Evolutionary conservation across 2,113 vertebrate genomes (phyloP).

Genomic region (Corvus cornix): DNA sequence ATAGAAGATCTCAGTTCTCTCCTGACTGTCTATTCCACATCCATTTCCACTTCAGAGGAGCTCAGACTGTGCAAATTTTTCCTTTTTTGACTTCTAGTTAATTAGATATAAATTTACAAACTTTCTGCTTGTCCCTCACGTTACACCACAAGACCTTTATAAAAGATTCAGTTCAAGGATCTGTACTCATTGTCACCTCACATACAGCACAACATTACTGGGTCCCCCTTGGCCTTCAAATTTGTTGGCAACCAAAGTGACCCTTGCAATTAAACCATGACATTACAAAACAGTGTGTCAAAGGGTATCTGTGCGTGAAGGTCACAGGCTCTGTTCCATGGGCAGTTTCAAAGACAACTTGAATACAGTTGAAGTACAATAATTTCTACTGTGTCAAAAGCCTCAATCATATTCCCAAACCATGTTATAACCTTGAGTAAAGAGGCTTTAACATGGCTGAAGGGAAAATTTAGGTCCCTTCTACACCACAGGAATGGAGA

Average conservation of each 20-base stretch:
- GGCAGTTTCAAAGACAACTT: neutral
- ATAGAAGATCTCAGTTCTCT: neutral
- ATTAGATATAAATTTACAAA: neutral
- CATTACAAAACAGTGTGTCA: neutral
- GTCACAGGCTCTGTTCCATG: neutral
- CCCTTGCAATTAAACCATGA: slow-evolving; percentile 16
- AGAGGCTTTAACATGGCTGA: slow-evolving; percentile 46
- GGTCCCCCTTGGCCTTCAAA: neutral
- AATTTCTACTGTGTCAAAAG: slow-evolving; percentile 6
- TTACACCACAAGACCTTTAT: neutral
- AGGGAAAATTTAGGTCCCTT: slow-evolving; percentile 45
- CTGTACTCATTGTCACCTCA: neutral
- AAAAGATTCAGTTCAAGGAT: neutral
- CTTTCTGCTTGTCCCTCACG: neutral
- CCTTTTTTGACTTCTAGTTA: neutral
- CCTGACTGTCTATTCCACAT: neutral
- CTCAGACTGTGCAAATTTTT: neutral
- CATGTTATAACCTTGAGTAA: slow-evolving; percentile 50
- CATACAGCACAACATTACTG: neutral
- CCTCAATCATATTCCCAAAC: slow-evolving; percentile 27
- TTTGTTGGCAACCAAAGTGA: neutral
- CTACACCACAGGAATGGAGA: neutral
- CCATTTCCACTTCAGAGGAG: neutral
- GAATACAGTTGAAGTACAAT: slow-evolving; percentile 12
- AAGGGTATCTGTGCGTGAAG: neutral